These are phyloP conservation scores for Vulpes ferrilata DNA, from an alignment of 2,113 vertebrate species.

Conservation along the genomic window DNA sequence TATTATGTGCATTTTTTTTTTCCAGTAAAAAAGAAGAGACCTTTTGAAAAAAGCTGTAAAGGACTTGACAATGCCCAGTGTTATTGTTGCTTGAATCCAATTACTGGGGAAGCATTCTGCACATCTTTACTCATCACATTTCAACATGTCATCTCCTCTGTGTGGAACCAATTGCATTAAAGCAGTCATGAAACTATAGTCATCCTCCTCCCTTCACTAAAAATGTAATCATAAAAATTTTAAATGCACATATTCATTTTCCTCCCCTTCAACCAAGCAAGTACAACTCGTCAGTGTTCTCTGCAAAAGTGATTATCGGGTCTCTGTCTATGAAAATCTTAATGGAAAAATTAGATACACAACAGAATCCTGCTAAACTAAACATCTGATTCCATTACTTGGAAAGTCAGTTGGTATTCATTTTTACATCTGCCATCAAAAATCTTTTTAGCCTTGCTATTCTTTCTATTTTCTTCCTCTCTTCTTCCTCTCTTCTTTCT, in stretches of 20 bases:
- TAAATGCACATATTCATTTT: slow-evolving; percentile 86
- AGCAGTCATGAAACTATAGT: slow-evolving; percentile 79
- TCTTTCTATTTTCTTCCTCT: neutral
- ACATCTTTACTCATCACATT: slow-evolving; percentile 77
- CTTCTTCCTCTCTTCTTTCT: too few relatives aligned
- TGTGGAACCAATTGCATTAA: slow-evolving; percentile 87
- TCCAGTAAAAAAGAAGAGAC: slow-evolving; percentile 65
- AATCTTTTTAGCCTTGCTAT: neutral
- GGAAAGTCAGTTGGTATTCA: slow-evolving; percentile 75
- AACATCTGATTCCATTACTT: slow-evolving; percentile 83
- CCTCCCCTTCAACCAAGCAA: slow-evolving; percentile 81
- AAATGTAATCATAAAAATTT: slow-evolving; percentile 86
- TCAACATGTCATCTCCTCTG: slow-evolving; percentile 82
- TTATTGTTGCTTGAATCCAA: slow-evolving; percentile 84
- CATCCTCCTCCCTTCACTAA: slow-evolving; percentile 78
- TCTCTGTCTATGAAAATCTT: slow-evolving; percentile 83
- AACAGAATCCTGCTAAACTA: slow-evolving; percentile 77
- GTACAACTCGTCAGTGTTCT: slow-evolving; percentile 78
- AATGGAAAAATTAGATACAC: slow-evolving; percentile 86
- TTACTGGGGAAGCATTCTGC: slow-evolving; percentile 82
- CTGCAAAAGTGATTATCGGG: slow-evolving; percentile 82
- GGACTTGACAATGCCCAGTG: slow-evolving; percentile 74
- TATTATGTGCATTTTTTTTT: slow-evolving; percentile 61
- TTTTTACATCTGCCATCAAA: slow-evolving; percentile 70
- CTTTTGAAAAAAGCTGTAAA: slow-evolving; percentile 74